Evolutionary conservation across 1,140 invertebrate genomes (phyloP).

Genomic region (Drosophila hydei): DNA sequence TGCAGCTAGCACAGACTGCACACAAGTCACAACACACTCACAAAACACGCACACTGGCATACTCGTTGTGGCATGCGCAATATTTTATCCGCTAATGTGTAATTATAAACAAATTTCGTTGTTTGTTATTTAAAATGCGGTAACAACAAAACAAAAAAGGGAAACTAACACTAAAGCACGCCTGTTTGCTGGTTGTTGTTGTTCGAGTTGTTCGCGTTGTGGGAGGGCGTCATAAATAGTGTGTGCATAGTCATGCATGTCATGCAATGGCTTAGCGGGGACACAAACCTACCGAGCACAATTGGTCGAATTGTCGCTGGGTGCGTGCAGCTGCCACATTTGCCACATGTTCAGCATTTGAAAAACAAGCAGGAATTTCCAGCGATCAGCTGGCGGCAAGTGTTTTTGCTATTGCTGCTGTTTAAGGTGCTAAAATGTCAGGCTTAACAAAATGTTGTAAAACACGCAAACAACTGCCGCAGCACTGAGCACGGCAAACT

Average conservation of each 20-base stretch:
- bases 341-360: slow-evolving; percentile 33
- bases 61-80: slow-evolving; percentile 39
- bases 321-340: slow-evolving; percentile 73
- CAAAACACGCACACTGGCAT: slow-evolving; percentile 4
- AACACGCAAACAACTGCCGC: slow-evolving; percentile 55
- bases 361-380: slow-evolving; percentile 28
- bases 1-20: slow-evolving; percentile 25
- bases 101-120: slow-evolving; percentile 79
- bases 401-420: slow-evolving; percentile 15
- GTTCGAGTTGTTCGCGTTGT: slow-evolving; percentile 26
- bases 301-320: slow-evolving; percentile 17
- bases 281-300: slow-evolving; percentile 17
- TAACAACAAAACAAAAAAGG: slow-evolving; percentile 27
- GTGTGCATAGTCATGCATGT: slow-evolving; percentile 53
- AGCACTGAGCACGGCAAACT: slow-evolving; percentile 6
- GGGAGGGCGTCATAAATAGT: slow-evolving; percentile 55
- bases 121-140: slow-evolving; percentile 77
- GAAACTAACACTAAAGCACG: not conserved
- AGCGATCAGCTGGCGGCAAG: slow-evolving; percentile 25
- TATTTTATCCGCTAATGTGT: slow-evolving; percentile 78
- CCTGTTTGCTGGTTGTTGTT: slow-evolving; percentile 26
- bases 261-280: slow-evolving; percentile 22
- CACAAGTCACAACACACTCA: slow-evolving; percentile 2
- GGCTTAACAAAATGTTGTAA: slow-evolving; percentile 56
- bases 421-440: slow-evolving; percentile 71